Evolutionary conservation across 2,113 vertebrate genomes (phyloP).

Genomic region (Lipotes vexillifer): DNA sequence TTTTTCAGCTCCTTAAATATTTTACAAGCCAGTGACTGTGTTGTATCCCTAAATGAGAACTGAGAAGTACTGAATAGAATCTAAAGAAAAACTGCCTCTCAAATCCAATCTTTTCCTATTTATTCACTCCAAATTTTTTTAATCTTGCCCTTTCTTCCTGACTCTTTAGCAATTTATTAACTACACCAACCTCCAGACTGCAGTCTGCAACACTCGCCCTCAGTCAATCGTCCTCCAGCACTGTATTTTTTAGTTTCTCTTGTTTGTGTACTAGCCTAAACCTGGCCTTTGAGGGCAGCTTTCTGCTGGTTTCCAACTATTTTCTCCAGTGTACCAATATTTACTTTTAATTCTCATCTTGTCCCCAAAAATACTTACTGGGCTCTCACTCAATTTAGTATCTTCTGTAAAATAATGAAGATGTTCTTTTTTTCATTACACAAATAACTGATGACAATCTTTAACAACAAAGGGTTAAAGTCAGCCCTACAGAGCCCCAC

Average conservation of each 20-base stretch:
- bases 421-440: not conserved
- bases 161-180: not conserved
- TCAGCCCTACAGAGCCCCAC: not conserved
- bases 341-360: not conserved
- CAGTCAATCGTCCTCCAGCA: not conserved
- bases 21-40: constrained; percentile 15
- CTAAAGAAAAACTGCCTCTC: constrained; percentile 28
- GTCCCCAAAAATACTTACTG: not conserved
- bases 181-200: not conserved
- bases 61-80: not conserved
- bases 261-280: not conserved
- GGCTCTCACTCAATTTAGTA: not conserved
- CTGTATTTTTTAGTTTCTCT: not conserved
- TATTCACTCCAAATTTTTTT: not conserved
- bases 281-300: not conserved
- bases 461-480: not conserved
- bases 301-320: not conserved
- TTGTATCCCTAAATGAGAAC: not conserved
- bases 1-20: constrained; percentile 54
- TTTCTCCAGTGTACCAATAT: not conserved
- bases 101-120: not conserved
- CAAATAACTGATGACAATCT: not conserved
- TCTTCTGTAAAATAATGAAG: constrained; percentile 1
- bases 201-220: not conserved
- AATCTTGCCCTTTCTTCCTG: not conserved